Conservation (phyloP, 2,888 invertebrate genomes). For the Autographa pulchrina region DNA sequence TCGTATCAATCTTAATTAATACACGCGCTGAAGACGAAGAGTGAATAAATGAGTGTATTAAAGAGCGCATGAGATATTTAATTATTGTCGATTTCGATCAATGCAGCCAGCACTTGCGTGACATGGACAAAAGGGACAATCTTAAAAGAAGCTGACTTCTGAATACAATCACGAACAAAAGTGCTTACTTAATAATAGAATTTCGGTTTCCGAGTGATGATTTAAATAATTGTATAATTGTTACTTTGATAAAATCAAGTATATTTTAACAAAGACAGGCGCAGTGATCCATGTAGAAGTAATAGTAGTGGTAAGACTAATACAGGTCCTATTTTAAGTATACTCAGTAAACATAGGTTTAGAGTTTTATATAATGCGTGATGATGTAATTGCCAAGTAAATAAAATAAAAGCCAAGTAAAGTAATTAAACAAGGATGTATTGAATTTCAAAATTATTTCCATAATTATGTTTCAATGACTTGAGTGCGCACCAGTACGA, state of each 20-base stretch:
- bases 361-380: too few relatives aligned
- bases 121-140: slow-evolving; percentile 77
- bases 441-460: too few relatives aligned
- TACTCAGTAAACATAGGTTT: too few relatives aligned
- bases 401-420: too few relatives aligned
- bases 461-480: slow-evolving; percentile 10
- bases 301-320: too few relatives aligned
- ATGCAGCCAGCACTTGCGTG: slow-evolving; percentile 80
- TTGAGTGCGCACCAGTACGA: slow-evolving; percentile 65
- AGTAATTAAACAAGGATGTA: too few relatives aligned
- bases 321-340: too few relatives aligned
- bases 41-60: slow-evolving; percentile 86
- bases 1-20: slow-evolving; percentile 87
- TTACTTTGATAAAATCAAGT: too few relatives aligned
- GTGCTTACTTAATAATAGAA: slow-evolving; percentile 22
- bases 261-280: too few relatives aligned
- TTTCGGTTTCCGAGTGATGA: neutral
- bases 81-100: slow-evolving; percentile 85
- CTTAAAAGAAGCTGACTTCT: slow-evolving; percentile 69
- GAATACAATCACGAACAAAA: slow-evolving; percentile 63
- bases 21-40: slow-evolving; percentile 72
- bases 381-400: too few relatives aligned
- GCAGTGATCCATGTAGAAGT: too few relatives aligned
- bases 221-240: too few relatives aligned
- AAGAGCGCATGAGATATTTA: slow-evolving; percentile 86